A percentile compares a stretch with the other conserved stretches of the same genome.
Conservation (phyloP, 2,797 vertebrate species). For the Fringilla coelebs region DNA sequence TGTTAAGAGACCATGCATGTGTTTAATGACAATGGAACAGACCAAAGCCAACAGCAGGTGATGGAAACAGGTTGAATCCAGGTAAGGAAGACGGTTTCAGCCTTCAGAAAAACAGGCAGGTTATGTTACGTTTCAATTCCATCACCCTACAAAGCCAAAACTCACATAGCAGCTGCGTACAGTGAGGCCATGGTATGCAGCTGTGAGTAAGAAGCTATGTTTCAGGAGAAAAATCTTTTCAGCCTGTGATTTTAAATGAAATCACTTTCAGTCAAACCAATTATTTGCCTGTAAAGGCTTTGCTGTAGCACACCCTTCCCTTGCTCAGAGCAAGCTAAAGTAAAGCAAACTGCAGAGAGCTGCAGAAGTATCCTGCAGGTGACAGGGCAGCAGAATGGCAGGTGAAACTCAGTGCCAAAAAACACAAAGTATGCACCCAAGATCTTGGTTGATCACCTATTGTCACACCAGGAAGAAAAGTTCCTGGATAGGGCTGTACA, state of each 20-base stretch:
- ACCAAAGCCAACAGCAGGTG: background rate
- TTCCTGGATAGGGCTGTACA: background rate
- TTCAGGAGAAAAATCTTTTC: background rate
- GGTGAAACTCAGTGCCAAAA: background rate
- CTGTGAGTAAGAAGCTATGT: background rate
- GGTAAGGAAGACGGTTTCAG: background rate
- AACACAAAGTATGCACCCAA: background rate
- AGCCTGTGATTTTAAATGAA: background rate
- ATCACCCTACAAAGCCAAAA: accelerated
- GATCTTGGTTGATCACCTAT: background rate
- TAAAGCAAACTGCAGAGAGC: background rate
- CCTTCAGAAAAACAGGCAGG: background rate
- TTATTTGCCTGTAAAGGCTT: background rate
- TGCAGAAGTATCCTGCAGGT: background rate
- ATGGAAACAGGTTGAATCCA: background rate
- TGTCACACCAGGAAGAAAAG: background rate
- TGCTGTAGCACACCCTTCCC: background rate
- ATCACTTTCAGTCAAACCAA: background rate
- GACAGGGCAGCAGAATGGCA: background rate
- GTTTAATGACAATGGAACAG: background rate
- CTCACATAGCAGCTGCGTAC: background rate
- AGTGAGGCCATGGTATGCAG: background rate
- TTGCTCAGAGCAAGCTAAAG: background rate
- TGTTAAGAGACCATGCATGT: background rate
- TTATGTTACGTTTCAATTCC: background rate